Evolutionary conservation across 1,140 invertebrate genomes (phyloP).

Genomic region (Holotrichia oblita): DNA sequence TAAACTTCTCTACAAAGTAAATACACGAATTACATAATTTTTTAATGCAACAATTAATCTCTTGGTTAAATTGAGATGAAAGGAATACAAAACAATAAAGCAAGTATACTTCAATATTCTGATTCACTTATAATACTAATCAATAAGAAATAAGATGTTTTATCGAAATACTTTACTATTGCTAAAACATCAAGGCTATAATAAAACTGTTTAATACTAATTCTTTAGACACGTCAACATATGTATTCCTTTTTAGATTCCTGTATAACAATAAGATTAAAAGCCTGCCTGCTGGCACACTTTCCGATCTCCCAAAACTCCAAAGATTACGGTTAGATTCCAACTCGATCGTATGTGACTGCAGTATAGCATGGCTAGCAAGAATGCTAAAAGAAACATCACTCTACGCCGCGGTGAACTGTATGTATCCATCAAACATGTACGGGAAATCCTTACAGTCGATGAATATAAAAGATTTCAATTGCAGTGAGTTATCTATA

Average conservation of each 20-base stretch:
- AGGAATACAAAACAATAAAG: no score
- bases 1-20: no score
- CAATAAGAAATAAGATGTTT: no score
- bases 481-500: slow-evolving; percentile 75
- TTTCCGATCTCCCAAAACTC: slow-evolving; percentile 73
- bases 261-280: slow-evolving; percentile 85
- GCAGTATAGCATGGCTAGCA: slow-evolving; percentile 83
- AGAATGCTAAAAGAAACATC: slow-evolving; percentile 70
- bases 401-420: slow-evolving; percentile 76
- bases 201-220: no score
- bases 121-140: no score
- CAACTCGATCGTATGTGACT: slow-evolving; percentile 90
- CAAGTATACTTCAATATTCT: no score
- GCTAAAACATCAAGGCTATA: no score
- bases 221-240: background rate
- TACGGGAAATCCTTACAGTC: slow-evolving; percentile 74
- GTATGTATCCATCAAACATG: slow-evolving; percentile 75
- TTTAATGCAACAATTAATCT: no score
- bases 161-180: no score
- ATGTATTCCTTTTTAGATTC: slow-evolving; percentile 68
- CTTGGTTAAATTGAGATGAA: no score
- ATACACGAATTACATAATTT: no score
- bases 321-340: slow-evolving; percentile 85
- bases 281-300: slow-evolving; percentile 78
- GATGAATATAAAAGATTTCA: slow-evolving; percentile 76